Percentiles rank a stretch among this genome's conserved stretches.
These are phyloP conservation scores for Stenurella melanura DNA, from an alignment of 2,888 invertebrate species.

Conservation along the genomic window DNA sequence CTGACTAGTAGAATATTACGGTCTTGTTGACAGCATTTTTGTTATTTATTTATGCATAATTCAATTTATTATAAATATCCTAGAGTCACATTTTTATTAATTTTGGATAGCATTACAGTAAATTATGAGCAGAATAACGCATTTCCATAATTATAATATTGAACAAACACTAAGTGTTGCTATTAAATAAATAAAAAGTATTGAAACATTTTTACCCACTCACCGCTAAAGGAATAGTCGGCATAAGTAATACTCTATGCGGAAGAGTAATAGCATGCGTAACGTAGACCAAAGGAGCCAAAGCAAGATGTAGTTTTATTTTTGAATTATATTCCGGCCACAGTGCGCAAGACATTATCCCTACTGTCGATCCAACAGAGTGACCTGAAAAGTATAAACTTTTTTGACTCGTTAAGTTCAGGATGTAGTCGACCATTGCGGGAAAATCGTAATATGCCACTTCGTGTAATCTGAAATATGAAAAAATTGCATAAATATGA, in stretches of 20 bases:
- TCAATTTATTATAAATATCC: too few species aligned
- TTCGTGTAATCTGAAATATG: conserved; percentile 76
- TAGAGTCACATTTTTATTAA: too few species aligned
- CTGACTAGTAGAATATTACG: too few species aligned
- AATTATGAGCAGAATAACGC: too few species aligned
- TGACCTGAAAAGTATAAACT: conserved; percentile 79
- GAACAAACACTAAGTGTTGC: too few species aligned
- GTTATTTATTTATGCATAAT: too few species aligned
- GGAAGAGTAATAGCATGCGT: conserved; percentile 60
- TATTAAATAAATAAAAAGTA: too few species aligned
- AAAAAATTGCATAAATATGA: not conserved
- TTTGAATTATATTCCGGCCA: conserved; percentile 70
- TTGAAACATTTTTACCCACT: conserved; percentile 8
- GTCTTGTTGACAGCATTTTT: too few species aligned
- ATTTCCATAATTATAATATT: too few species aligned
- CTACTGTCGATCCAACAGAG: conserved; percentile 77
- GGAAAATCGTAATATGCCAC: conserved; percentile 79
- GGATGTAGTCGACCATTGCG: conserved; percentile 77
- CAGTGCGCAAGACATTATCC: conserved; percentile 72
- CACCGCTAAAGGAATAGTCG: conserved; percentile 47
- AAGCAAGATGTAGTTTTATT: conserved; percentile 66
- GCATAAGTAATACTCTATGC: conserved; percentile 53
- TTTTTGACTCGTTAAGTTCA: conserved; percentile 73
- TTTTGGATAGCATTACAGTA: too few species aligned
- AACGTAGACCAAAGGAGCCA: conserved; percentile 69